A percentile compares a stretch with the other conserved stretches of the same genome.
phyloP scores from a whole-genome alignment of 1,140 invertebrate species.

The Papilio polyxenes region DNA sequence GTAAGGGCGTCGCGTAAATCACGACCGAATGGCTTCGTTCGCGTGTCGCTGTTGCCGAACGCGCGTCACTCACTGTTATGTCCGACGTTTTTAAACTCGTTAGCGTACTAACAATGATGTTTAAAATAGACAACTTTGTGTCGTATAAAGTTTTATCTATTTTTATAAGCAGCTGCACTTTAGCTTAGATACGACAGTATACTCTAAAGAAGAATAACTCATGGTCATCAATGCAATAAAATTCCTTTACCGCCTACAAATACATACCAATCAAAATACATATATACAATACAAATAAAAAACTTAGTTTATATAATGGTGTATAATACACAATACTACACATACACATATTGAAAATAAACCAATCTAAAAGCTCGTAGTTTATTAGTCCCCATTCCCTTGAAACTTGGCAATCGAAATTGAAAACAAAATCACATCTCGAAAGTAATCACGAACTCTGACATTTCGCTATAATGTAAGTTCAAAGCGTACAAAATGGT shows the following conservation, averaged over 20 bases:
- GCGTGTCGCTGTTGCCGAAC: conserved; percentile 26
- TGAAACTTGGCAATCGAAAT: background rate
- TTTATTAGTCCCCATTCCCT: background rate
- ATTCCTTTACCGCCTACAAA: too few relatives aligned
- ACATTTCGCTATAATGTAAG: conserved; percentile 29
- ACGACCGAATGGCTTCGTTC: conserved; percentile 24
- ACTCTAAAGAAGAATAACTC: too few relatives aligned
- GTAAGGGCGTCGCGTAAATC: conserved; percentile 16
- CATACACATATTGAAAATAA: too few relatives aligned
- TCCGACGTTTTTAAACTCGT: conserved; percentile 32
- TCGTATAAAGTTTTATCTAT: background rate
- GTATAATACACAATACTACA: too few relatives aligned
- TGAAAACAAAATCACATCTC: conserved; percentile 12
- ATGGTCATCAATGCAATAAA: too few relatives aligned
- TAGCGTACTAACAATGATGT: conserved; percentile 9
- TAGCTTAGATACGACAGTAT: background rate
- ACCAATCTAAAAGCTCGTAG: too few relatives aligned
- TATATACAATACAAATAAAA: background rate
- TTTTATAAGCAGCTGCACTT: background rate
- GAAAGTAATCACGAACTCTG: conserved; percentile 26
- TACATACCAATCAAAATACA: too few relatives aligned
- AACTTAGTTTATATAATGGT: background rate
- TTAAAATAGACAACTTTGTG: conserved; percentile 28
- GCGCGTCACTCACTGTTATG: conserved; percentile 29
- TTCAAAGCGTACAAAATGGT: conserved; percentile 31